phyloP scores from a whole-genome alignment of 2,113 vertebrate genomes.

The Variabilichromis moorii region DNA sequence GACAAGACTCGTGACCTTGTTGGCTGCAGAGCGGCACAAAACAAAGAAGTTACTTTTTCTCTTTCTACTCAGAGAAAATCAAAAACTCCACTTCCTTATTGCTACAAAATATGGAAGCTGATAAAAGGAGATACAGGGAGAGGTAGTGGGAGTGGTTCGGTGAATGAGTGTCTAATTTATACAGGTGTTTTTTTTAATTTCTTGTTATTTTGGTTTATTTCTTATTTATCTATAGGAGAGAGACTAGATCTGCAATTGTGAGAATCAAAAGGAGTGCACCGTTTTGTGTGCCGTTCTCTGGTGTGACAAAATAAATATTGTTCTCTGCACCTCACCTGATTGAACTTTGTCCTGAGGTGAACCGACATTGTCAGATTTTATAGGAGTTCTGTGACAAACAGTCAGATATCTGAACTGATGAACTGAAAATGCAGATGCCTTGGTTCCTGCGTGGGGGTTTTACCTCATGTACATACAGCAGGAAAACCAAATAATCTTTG shows the following conservation, averaged over 20 bases:
- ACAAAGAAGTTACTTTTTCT: not conserved
- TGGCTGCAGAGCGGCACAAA: not conserved
- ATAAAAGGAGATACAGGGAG: not conserved
- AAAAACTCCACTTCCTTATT: not conserved
- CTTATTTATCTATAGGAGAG: not conserved
- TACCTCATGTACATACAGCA: not conserved
- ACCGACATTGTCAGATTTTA: not conserved
- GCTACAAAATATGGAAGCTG: not conserved
- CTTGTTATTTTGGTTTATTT: not conserved
- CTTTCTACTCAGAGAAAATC: not conserved
- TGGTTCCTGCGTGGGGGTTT: not conserved
- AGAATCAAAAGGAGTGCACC: not conserved
- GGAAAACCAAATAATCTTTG: not conserved
- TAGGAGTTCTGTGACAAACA: not conserved
- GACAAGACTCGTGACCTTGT: not conserved
- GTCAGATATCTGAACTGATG: not conserved
- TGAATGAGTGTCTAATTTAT: not conserved
- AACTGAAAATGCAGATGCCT: not conserved
- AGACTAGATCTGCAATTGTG: not conserved
- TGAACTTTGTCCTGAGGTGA: not conserved
- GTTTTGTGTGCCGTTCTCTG: not conserved
- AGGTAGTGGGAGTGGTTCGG: not conserved
- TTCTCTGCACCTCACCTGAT: not conserved
- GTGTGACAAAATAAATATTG: not conserved
- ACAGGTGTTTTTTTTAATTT: fast-evolving